Evolutionary conservation across 2,888 invertebrate genomes (phyloP).

Genomic region (Abrostola triplasia): DNA sequence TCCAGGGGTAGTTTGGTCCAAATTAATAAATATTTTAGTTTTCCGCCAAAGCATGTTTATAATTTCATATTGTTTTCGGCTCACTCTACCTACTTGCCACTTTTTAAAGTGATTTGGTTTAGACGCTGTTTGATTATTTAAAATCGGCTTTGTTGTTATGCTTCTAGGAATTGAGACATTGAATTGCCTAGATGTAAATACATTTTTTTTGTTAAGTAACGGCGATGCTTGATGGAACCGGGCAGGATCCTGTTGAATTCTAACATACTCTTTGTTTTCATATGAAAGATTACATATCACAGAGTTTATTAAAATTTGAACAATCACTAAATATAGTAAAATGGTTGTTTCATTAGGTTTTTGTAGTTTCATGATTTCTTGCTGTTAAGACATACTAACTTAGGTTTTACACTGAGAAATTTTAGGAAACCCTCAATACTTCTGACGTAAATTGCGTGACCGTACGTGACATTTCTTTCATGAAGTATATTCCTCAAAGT

Average conservation of each 20-base stretch:
- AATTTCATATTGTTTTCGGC: constrained; percentile 74
- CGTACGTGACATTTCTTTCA: background rate
- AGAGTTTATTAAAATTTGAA: constrained; percentile 23
- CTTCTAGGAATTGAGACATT: constrained; percentile 21
- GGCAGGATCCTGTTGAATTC: constrained; percentile 37
- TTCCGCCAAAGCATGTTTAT: constrained; percentile 76
- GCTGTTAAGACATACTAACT: constrained; percentile 1
- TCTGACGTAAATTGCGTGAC: background rate
- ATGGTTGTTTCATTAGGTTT: constrained; percentile 18
- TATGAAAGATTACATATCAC: constrained; percentile 28
- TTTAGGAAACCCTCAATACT: constrained; percentile 3
- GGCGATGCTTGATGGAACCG: constrained; percentile 19
- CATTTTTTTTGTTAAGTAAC: constrained; percentile 20
- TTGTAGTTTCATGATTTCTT: constrained; percentile 29
- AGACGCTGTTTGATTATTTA: constrained; percentile 12
- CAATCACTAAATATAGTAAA: constrained; percentile 11
- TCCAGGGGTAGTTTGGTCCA: constrained; percentile 48
- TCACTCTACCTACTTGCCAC: constrained; percentile 69
- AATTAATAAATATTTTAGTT: constrained; percentile 68
- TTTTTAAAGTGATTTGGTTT: constrained; percentile 50
- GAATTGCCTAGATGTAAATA: constrained; percentile 9
- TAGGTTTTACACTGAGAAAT: background rate
- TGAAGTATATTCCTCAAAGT: background rate
- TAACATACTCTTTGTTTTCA: constrained; percentile 38
- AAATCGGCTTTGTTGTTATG: background rate